Evolutionary conservation across 30 jellyfish, hydroid and myxozoan genomes (phyloP).

Genomic region (Hydractinia echinata): DNA sequence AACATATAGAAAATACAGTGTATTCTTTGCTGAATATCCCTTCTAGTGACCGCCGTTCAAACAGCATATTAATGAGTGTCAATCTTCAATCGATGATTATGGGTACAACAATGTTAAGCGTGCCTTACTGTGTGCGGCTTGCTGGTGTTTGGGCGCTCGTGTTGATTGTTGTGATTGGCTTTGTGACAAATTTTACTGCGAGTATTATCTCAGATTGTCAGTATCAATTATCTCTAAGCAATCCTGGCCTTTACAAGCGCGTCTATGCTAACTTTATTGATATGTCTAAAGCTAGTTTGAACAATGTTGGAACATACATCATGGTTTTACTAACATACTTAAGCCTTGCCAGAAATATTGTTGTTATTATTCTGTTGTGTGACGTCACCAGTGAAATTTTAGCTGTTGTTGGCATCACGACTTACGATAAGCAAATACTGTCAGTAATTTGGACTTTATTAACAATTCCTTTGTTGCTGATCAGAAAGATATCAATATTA

Average conservation of each 20-base stretch:
- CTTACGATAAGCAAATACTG: conserved; percentile 22
- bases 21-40: conserved; percentile 53
- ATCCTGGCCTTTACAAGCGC: conserved; percentile 37
- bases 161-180: conserved; percentile 44
- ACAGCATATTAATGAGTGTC: conserved; percentile 42
- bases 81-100: conserved; percentile 65
- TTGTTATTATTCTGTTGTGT: conserved; percentile 48
- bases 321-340: conserved; percentile 39
- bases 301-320: conserved; percentile 29
- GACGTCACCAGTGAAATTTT: conserved; percentile 41
- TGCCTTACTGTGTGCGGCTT: conserved; percentile 47
- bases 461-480: conserved; percentile 50
- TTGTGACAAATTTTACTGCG: conserved; percentile 39
- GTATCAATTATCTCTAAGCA: conserved; percentile 42
- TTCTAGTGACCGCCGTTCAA: conserved; percentile 63
- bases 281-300: conserved; percentile 40
- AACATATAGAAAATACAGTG: neutral
- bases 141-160: conserved; percentile 65
- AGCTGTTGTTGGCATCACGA: neutral
- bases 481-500: conserved; percentile 54
- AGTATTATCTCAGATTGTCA: conserved; percentile 52
- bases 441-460: conserved; percentile 59
- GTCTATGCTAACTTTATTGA: conserved; percentile 49
- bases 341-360: conserved; percentile 51
- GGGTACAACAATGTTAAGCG: conserved; percentile 64